Evolutionary conservation across 2,888 invertebrate species (phyloP).

Genomic region (Leistus spinibarbis): DNA sequence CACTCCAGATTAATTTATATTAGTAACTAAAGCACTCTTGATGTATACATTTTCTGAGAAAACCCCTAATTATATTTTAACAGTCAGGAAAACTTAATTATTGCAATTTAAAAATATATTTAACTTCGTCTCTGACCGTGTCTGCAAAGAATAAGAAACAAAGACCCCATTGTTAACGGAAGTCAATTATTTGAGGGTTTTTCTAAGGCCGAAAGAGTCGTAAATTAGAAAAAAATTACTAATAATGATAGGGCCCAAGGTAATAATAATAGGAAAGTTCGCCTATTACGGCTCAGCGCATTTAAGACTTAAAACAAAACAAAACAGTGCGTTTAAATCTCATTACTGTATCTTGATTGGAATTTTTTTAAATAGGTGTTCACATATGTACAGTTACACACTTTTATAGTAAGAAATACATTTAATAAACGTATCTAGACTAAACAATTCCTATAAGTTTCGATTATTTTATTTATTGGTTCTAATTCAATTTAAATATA

Average conservation of each 20-base stretch:
- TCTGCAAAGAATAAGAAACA: no score
- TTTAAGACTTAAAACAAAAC: not conserved
- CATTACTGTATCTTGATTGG: constrained; percentile 13
- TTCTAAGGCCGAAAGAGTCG: not conserved
- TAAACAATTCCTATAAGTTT: constrained; percentile 7
- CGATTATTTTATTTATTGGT: constrained; percentile 41
- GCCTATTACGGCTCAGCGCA: not conserved
- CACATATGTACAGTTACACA: constrained; percentile 30
- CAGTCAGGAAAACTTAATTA: no score
- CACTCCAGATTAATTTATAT: no score
- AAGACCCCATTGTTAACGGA: not conserved
- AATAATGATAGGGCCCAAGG: not conserved
- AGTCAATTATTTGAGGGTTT: not conserved
- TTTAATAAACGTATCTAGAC: no score
- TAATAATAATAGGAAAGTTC: not conserved
- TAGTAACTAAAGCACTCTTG: no score
- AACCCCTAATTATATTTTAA: no score
- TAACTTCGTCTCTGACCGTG: no score
- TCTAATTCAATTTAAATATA: no score
- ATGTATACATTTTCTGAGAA: no score
- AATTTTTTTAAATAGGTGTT: constrained; percentile 26
- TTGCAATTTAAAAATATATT: no score
- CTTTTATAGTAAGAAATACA: not conserved
- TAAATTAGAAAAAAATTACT: not conserved
- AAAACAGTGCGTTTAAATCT: not conserved